These are phyloP conservation scores for Isichthys henryi DNA, from an alignment of 2,113 vertebrate genomes.

Conservation along the genomic window DNA sequence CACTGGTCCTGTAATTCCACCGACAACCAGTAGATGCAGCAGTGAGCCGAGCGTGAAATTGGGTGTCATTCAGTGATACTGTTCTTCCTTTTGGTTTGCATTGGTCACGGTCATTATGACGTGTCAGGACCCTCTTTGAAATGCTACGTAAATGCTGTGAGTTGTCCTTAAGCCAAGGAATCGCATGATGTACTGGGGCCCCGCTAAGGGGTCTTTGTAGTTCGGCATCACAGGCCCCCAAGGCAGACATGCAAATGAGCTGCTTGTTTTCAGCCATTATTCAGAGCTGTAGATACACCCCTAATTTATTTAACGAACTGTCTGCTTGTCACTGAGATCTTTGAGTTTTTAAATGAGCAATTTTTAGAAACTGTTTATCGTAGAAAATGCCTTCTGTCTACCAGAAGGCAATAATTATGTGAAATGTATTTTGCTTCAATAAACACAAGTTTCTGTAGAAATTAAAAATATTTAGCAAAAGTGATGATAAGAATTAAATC, in stretches of 20 bases:
- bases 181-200: neutral
- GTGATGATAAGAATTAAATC: neutral
- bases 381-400: neutral
- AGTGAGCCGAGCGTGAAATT: neutral
- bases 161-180: neutral
- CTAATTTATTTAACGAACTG: neutral
- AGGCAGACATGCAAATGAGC: neutral
- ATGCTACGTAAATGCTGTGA: neutral
- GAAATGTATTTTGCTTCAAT: neutral
- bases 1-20: neutral
- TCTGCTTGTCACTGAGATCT: neutral
- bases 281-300: neutral
- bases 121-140: neutral
- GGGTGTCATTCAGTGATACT: neutral
- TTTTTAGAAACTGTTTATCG: neutral
- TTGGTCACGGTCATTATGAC: neutral
- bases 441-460: neutral
- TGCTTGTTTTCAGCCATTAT: neutral
- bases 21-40: neutral
- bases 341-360: conserved; percentile 1
- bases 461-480: neutral
- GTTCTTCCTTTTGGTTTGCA: neutral
- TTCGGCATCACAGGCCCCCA: neutral
- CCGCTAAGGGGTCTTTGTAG: neutral
- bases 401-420: neutral